phyloP scores from a whole-genome alignment of 2,888 invertebrate genomes.

The Cremastinae sp. region DNA sequence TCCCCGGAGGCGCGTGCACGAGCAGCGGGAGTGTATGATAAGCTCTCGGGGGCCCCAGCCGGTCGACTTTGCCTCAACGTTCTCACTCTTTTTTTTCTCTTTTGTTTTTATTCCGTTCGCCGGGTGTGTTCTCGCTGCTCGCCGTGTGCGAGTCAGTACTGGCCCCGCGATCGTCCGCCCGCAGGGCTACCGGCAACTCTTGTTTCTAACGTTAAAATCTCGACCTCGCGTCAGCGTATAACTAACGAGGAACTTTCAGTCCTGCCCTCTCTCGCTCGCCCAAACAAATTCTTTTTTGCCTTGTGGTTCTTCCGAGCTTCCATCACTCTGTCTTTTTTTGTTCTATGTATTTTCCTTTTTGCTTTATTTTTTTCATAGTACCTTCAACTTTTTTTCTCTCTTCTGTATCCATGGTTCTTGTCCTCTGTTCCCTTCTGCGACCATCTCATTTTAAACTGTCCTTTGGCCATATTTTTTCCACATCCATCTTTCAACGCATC shows the following conservation, averaged over 20 bases:
- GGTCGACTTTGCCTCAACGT: not conserved
- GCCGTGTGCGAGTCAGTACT: constrained; percentile 36
- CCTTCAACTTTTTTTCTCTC: no score
- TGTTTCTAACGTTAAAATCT: constrained; percentile 52
- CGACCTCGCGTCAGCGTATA: constrained; percentile 37
- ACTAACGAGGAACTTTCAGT: constrained; percentile 49
- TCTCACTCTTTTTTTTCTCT: not conserved
- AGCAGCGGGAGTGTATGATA: constrained; percentile 14
- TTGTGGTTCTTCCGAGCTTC: constrained; percentile 25
- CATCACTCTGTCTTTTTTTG: not conserved
- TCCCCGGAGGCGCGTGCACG: constrained; percentile 45
- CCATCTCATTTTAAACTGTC: no score
- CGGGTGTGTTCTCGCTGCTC: constrained; percentile 23
- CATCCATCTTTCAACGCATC: no score
- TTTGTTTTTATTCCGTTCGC: constrained; percentile 22
- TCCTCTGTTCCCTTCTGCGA: no score
- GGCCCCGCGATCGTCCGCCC: constrained; percentile 51
- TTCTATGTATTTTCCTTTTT: not conserved
- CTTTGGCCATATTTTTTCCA: no score
- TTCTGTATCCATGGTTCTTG: no score
- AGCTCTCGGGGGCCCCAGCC: constrained; percentile 17
- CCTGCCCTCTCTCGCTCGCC: constrained; percentile 23
- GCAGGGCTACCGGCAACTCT: constrained; percentile 39
- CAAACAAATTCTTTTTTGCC: constrained; percentile 50
- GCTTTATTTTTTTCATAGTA: not conserved